Percentiles rank a stretch among this genome's conserved stretches.
Conservation (phyloP, 2,797 vertebrate genomes). For the Sciaenops ocellatus region DNA sequence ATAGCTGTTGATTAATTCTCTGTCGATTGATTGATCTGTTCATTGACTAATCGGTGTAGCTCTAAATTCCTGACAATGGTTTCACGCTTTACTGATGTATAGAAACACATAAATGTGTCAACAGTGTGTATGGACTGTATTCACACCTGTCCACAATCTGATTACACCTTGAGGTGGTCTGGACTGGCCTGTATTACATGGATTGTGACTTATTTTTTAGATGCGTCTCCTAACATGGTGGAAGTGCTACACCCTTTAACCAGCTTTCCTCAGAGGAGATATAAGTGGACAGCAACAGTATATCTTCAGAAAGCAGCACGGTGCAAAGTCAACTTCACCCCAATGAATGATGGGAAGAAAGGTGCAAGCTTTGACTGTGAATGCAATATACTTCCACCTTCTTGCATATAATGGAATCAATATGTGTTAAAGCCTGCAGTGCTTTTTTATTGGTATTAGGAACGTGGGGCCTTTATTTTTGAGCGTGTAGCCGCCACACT, state of each 20-base stretch:
- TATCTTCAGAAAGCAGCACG: not conserved
- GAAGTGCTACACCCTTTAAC: not conserved
- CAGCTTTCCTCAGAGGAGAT: not conserved
- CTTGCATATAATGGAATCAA: slow-evolving; percentile 47
- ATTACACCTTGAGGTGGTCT: too few species aligned
- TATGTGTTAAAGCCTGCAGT: slow-evolving; percentile 43
- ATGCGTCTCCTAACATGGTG: not conserved
- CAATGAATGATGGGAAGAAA: slow-evolving; percentile 19
- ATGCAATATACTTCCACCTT: slow-evolving; percentile 23
- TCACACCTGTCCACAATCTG: too few species aligned
- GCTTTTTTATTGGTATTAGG: slow-evolving; percentile 38
- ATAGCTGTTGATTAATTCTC: too few species aligned
- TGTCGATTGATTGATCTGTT: too few species aligned
- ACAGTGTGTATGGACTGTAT: too few species aligned
- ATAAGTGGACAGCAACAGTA: not conserved
- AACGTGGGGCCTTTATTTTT: slow-evolving; percentile 51
- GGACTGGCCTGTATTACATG: too few species aligned
- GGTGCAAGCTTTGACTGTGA: not conserved
- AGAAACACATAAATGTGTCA: too few species aligned
- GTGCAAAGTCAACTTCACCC: slow-evolving; percentile 12
- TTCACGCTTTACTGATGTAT: too few species aligned
- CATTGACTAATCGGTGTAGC: too few species aligned
- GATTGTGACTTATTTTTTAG: not conserved
- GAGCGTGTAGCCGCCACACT: slow-evolving; percentile 39
- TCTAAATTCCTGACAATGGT: too few species aligned